A percentile compares a stretch with the other conserved stretches of the same genome.
phyloP scores from a whole-genome alignment of 2,797 vertebrate species.

The Rhyacichthys aspro region DNA sequence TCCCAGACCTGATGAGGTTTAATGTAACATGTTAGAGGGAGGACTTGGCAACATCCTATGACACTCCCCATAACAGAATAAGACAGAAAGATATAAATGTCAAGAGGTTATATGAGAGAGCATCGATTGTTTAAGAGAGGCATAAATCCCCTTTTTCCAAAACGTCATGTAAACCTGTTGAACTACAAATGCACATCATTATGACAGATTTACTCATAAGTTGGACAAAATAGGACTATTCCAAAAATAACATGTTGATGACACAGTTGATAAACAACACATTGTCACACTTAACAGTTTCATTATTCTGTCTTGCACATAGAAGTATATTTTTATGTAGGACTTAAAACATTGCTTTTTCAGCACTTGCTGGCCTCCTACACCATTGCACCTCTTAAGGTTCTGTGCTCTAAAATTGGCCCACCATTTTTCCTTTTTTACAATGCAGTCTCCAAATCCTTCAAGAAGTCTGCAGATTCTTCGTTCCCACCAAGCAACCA shows the following conservation, averaged over 20 bases:
- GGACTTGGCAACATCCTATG: slow-evolving; percentile 21
- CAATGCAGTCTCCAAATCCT: slow-evolving; percentile 49
- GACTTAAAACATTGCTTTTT: slow-evolving; percentile 51
- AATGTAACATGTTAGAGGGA: not conserved
- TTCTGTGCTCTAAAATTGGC: slow-evolving; percentile 60
- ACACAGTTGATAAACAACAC: too few species aligned
- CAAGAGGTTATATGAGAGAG: not conserved
- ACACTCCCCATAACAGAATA: slow-evolving; percentile 12
- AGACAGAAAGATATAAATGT: slow-evolving; percentile 2
- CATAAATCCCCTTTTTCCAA: too few species aligned
- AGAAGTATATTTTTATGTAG: slow-evolving; percentile 10
- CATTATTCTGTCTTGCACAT: slow-evolving; percentile 4
- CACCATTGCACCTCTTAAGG: slow-evolving; percentile 60
- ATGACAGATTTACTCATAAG: too few species aligned
- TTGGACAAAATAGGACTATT: too few species aligned
- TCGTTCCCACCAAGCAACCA: slow-evolving; percentile 31
- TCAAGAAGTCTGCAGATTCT: slow-evolving; percentile 58
- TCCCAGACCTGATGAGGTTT: too few species aligned
- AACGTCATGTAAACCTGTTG: not conserved
- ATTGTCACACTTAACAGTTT: too few species aligned
- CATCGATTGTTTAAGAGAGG: too few species aligned
- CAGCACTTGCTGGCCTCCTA: slow-evolving; percentile 61
- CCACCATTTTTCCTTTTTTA: slow-evolving; percentile 39
- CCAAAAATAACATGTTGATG: too few species aligned
- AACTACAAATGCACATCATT: not conserved